These are phyloP conservation scores for Scaptomyza pallida DNA, from an alignment of 1,140 invertebrate genomes.

Conservation along the genomic window DNA sequence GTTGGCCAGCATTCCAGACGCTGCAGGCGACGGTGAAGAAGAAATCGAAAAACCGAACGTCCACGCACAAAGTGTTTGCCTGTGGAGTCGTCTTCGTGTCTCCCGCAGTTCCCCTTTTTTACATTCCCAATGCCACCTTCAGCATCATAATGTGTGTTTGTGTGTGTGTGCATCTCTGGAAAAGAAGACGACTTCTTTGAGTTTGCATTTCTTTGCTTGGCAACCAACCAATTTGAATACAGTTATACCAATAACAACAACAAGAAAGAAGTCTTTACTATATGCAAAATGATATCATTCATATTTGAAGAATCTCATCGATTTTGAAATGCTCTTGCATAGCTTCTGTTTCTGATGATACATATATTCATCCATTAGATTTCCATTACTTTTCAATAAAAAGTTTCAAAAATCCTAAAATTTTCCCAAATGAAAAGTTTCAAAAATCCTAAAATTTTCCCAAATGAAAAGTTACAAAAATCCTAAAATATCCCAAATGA, in stretches of 20 bases:
- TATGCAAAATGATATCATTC: conserved; percentile 2
- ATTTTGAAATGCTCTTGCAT: conserved; percentile 2
- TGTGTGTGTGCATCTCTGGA: background rate
- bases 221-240: conserved; percentile 72
- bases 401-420: no score
- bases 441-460: no score
- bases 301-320: background rate
- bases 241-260: conserved; percentile 47
- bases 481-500: no score
- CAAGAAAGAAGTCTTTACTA: conserved; percentile 15
- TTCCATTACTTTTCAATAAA: no score
- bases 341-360: no score
- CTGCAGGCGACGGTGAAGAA: background rate
- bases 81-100: background rate
- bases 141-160: conserved; percentile 42
- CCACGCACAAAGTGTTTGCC: conserved; percentile 6
- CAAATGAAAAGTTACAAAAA: no score
- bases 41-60: conserved; percentile 5
- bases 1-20: background rate
- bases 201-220: conserved; percentile 75
- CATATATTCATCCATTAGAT: no score
- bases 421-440: no score
- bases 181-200: conserved; percentile 59
- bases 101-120: no score
- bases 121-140: background rate